Percentiles rank a stretch among this genome's conserved stretches.
Conservation (phyloP, 2,888 invertebrate species). For the Apamea monoglypha region DNA sequence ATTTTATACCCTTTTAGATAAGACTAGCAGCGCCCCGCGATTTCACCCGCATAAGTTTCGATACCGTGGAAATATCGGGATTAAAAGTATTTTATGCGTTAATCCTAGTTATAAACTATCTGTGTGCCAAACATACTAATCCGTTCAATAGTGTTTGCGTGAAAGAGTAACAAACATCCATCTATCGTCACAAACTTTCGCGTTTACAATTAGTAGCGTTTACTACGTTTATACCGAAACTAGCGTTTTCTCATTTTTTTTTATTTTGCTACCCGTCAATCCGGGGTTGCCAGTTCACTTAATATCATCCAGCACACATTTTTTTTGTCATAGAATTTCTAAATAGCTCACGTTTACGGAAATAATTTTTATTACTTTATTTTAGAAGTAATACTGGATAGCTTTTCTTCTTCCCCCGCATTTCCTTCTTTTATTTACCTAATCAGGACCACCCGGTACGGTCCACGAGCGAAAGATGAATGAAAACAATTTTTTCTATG, state of each 20-base stretch:
- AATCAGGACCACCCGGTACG: conserved; percentile 17
- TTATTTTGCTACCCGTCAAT: background rate
- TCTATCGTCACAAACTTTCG: too few relatives aligned
- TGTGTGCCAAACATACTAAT: too few relatives aligned
- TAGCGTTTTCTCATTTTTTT: background rate
- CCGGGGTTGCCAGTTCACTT: background rate
- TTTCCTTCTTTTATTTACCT: background rate
- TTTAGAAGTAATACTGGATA: background rate
- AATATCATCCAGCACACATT: background rate
- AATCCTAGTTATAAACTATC: too few relatives aligned
- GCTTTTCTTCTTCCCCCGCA: background rate
- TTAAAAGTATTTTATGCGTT: too few relatives aligned
- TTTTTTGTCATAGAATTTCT: too few relatives aligned
- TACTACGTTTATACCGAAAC: background rate
- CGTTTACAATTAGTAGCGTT: too few relatives aligned
- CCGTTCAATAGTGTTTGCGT: too few relatives aligned
- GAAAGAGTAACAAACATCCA: too few relatives aligned
- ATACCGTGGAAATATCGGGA: too few relatives aligned
- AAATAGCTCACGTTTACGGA: background rate
- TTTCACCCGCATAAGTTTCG: too few relatives aligned
- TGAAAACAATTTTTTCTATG: conserved; percentile 12
- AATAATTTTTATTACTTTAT: background rate
- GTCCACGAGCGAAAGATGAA: conserved; percentile 15
- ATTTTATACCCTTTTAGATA: background rate
- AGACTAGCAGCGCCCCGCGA: background rate